Conservation (phyloP, 2,888 invertebrate species). For the Chironomus riparius region DNA sequence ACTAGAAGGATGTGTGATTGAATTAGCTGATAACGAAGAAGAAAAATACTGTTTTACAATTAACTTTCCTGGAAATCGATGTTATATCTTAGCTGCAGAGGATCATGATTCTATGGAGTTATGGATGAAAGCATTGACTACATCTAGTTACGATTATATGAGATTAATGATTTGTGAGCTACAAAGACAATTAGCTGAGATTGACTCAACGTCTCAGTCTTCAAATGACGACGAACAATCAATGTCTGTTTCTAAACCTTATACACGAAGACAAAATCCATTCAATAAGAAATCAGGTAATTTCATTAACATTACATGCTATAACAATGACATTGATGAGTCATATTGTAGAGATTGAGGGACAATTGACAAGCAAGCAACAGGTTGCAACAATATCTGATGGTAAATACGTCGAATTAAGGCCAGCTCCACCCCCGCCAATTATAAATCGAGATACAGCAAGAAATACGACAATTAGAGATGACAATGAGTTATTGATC, state of each 20-base stretch:
- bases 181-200: conserved; percentile 81
- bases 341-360: not conserved
- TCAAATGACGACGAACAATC: not conserved
- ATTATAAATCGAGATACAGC: not conserved
- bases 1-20: conserved; percentile 40
- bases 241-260: conserved; percentile 34
- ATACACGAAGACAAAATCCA: conserved; percentile 73
- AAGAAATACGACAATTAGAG: not conserved
- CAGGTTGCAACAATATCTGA: not conserved
- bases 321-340: not conserved
- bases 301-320: not conserved
- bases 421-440: not conserved
- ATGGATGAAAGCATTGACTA: conserved; percentile 92
- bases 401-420: not conserved
- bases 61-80: conserved; percentile 82
- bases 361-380: not conserved
- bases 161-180: conserved; percentile 88
- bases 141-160: conserved; percentile 93
- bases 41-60: conserved; percentile 85
- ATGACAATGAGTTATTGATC: conserved; percentile 14
- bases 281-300: conserved; percentile 52
- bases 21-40: conserved; percentile 67
- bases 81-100: conserved; percentile 78
- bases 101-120: conserved; percentile 83
- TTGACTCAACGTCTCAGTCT: conserved; percentile 38